Evolutionary conservation across 1,140 invertebrate genomes (phyloP).

Genomic region (Zaprionus tsacasi): DNA sequence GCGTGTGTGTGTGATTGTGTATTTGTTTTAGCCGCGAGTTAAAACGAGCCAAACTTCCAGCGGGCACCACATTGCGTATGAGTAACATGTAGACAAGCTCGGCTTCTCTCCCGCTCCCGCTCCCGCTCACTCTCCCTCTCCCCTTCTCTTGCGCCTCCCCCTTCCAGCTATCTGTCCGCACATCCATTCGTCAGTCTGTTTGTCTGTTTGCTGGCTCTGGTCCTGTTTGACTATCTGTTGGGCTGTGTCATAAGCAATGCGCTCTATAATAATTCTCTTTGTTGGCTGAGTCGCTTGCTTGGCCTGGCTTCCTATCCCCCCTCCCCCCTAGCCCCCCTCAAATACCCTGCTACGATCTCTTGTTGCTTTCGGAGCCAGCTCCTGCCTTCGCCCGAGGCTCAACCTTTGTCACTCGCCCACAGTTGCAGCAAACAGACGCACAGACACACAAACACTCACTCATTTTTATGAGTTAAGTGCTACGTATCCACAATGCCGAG

Average conservation of each 20-base stretch:
- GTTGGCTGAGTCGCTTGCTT: constrained; percentile 54
- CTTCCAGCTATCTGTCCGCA: neutral
- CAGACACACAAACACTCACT: constrained; percentile 49
- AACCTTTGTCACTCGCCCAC: constrained; percentile 47
- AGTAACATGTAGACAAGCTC: constrained; percentile 43
- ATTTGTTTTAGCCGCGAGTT: constrained; percentile 70
- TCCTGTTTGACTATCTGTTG: constrained; percentile 39
- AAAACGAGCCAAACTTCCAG: constrained; percentile 53
- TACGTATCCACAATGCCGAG: constrained; percentile 65
- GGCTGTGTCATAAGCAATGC: constrained; percentile 63
- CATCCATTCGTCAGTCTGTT: constrained; percentile 1
- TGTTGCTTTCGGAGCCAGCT: constrained; percentile 48
- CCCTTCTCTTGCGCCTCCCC: too few species aligned
- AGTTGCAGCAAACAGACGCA: constrained; percentile 15
- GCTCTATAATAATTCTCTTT: constrained; percentile 71
- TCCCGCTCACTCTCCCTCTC: neutral
- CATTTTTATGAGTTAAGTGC: constrained; percentile 82
- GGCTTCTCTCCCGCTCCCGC: neutral
- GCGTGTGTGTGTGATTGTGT: constrained; percentile 34
- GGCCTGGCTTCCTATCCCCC: neutral
- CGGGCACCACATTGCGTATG: constrained; percentile 53
- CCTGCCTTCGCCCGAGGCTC: neutral
- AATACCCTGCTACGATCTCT: constrained; percentile 26
- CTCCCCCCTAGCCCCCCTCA: neutral
- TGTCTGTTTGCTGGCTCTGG: constrained; percentile 37